Evolutionary conservation across 2,888 invertebrate species (phyloP).

Genomic region (Cheilosia urbana): DNA sequence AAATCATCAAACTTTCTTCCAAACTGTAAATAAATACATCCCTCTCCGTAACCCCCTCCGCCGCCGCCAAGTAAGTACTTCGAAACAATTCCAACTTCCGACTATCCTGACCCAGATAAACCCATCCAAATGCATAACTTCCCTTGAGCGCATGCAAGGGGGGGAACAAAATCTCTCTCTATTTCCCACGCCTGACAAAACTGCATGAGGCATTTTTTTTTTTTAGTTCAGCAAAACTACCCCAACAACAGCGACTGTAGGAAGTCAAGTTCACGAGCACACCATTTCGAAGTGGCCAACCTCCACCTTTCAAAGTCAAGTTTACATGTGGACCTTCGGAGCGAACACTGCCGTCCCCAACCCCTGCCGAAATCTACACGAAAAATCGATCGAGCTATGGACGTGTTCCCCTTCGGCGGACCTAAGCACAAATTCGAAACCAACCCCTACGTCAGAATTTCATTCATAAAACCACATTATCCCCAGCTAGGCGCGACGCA

Average conservation of each 20-base stretch:
- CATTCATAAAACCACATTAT: slow-evolving; percentile 34
- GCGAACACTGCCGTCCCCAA: neutral
- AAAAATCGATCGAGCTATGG: slow-evolving; percentile 73
- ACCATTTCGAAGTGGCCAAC: slow-evolving; percentile 3
- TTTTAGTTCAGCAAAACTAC: slow-evolving; percentile 7
- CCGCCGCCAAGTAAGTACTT: slow-evolving; percentile 25
- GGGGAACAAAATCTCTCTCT: neutral
- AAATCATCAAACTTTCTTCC: slow-evolving; percentile 7
- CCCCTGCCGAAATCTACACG: slow-evolving; percentile 21
- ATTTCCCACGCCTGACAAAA: slow-evolving; percentile 7
- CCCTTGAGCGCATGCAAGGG: slow-evolving; percentile 1
- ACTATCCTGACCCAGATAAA: neutral
- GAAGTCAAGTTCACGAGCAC: slow-evolving; percentile 63
- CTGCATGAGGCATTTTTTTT: slow-evolving; percentile 3
- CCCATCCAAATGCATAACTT: slow-evolving; percentile 3
- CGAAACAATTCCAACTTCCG: neutral
- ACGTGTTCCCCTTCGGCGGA: neutral
- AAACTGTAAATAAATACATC: neutral
- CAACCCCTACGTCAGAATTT: slow-evolving; percentile 37
- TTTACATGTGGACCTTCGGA: slow-evolving; percentile 51
- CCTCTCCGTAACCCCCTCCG: neutral
- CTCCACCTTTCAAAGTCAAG: slow-evolving; percentile 62
- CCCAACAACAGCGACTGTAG: neutral
- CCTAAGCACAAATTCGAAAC: slow-evolving; percentile 23
- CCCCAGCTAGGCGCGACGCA: neutral